Percentiles rank a stretch among this genome's conserved stretches.
phyloP scores from a whole-genome alignment of 1,140 invertebrate genomes.

The Leucophenga varia region DNA sequence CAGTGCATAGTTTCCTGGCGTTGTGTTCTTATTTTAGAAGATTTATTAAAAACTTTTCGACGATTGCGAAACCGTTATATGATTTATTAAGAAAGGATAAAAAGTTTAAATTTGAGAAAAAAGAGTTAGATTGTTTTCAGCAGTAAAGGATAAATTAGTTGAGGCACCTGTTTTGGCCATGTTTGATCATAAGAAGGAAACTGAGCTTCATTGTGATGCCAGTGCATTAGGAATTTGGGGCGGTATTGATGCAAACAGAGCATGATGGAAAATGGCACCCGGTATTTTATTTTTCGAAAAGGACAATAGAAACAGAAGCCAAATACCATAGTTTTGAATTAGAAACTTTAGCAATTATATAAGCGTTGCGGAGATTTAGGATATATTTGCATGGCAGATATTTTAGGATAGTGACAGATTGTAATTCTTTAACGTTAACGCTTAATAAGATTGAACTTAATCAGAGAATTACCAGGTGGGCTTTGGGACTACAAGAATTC shows the following conservation, averaged over 20 bases:
- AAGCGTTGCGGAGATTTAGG: conserved; percentile 58
- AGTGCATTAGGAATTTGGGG: conserved; percentile 20
- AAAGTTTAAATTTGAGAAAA: conserved; percentile 16
- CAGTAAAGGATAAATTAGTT: conserved; percentile 12
- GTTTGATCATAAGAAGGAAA: conserved; percentile 9
- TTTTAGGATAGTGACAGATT: conserved; percentile 57
- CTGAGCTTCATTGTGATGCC: conserved; percentile 27
- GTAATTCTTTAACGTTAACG: conserved; percentile 45
- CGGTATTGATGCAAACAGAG: conserved; percentile 18
- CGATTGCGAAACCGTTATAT: conserved; percentile 23
- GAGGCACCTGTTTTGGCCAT: conserved; percentile 25
- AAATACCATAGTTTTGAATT: conserved; percentile 57
- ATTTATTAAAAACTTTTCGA: conserved; percentile 23
- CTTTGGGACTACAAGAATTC: conserved; percentile 17
- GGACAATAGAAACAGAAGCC: conserved; percentile 48
- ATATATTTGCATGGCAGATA: conserved; percentile 57
- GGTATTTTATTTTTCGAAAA: conserved; percentile 55
- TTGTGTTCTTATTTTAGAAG: conserved; percentile 18
- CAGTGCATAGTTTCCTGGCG: conserved; percentile 22
- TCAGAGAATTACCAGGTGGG: conserved; percentile 43
- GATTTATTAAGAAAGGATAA: conserved; percentile 26
- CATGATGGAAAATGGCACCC: conserved; percentile 29
- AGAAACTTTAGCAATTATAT: conserved; percentile 59
- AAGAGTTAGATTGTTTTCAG: conserved; percentile 19
- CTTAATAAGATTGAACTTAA: conserved; percentile 49